These are phyloP conservation scores for Zygogramma bicolorata DNA, from an alignment of 2,888 invertebrate genomes.

Conservation along the genomic window DNA sequence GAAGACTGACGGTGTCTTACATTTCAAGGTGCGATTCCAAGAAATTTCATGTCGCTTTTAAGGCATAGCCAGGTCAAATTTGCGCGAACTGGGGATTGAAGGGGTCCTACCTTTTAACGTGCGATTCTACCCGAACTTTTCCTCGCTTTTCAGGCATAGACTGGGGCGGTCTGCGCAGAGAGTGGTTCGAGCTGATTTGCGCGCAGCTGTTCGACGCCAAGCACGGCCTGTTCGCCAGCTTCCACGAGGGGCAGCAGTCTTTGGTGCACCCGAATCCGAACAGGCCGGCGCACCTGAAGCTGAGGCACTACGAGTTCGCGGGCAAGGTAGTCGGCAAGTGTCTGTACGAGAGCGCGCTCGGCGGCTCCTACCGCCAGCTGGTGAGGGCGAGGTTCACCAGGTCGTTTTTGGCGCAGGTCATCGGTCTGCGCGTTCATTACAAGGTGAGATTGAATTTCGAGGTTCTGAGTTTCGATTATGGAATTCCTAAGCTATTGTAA, in stretches of 20 bases:
- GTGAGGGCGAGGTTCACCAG: constrained; percentile 92
- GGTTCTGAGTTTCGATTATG: no score
- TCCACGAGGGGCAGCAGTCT: constrained; percentile 88
- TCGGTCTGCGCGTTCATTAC: constrained; percentile 92
- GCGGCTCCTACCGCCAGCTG: constrained; percentile 88
- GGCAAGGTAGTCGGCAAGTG: constrained; percentile 96
- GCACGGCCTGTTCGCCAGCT: constrained; percentile 85
- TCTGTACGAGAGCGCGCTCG: constrained; percentile 92
- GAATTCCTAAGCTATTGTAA: no score
- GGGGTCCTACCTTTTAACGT: no score
- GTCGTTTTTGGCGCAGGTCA: constrained; percentile 94
- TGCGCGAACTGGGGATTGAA: no score
- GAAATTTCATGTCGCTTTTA: no score
- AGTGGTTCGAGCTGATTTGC: constrained; percentile 95
- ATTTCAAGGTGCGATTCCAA: no score
- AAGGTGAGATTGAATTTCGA: constrained; percentile 79
- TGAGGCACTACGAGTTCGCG: constrained; percentile 93
- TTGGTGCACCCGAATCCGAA: constrained; percentile 90
- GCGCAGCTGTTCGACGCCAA: constrained; percentile 87
- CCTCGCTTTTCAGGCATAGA: constrained; percentile 77
- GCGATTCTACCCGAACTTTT: background rate
- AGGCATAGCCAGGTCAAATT: no score
- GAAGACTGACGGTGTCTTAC: no score
- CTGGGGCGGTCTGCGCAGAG: constrained; percentile 93
- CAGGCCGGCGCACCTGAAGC: constrained; percentile 81